Conservation (phyloP, 2,888 invertebrate genomes). For the Apamea crenata region DNA sequence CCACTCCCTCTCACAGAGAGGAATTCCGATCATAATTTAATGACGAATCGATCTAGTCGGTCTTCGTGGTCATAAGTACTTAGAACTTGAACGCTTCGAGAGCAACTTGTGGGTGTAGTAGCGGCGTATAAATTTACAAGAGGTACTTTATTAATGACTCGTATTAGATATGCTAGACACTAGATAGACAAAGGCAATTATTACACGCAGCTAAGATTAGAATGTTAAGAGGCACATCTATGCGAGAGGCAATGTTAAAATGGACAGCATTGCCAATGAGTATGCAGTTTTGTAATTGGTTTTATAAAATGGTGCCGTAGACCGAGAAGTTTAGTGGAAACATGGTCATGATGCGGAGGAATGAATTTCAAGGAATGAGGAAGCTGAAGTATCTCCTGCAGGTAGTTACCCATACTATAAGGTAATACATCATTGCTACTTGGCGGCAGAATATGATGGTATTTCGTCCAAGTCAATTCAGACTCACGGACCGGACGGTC, state of each 20-base stretch:
- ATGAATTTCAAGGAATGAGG: too few relatives aligned
- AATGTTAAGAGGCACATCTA: neutral
- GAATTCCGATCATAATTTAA: constrained; percentile 2
- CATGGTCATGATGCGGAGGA: neutral
- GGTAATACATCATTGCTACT: neutral
- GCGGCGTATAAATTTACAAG: neutral
- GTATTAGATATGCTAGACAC: neutral
- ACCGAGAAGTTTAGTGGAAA: neutral
- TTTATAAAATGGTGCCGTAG: neutral
- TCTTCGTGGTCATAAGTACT: neutral
- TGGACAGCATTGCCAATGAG: neutral
- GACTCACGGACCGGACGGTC: neutral
- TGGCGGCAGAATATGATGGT: neutral
- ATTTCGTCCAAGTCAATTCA: neutral
- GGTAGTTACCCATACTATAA: neutral
- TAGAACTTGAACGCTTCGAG: constrained; percentile 9
- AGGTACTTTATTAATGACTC: constrained; percentile 5
- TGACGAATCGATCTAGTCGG: neutral
- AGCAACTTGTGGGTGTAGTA: neutral
- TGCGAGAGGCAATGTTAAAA: neutral
- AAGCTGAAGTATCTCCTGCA: neutral
- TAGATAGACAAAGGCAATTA: neutral
- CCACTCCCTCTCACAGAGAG: too few relatives aligned
- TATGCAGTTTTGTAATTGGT: neutral
- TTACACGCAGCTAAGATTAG: neutral